Conservation (phyloP, 2,888 invertebrate species). For the Heliconius sara region DNA sequence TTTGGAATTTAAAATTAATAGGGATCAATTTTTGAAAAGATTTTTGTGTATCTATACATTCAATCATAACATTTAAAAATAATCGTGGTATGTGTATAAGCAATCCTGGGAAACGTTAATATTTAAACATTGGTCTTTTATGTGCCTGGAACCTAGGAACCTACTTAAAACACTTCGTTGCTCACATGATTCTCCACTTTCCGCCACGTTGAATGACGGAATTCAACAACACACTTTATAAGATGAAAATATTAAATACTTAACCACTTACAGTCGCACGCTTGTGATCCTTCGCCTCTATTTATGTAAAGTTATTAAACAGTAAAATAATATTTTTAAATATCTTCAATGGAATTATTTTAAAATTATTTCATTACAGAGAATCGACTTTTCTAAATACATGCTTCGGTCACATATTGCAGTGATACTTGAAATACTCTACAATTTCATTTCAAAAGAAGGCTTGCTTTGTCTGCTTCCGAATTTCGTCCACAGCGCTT, state of each 20-base stretch:
- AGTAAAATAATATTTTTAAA: neutral
- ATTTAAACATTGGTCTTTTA: too few species aligned
- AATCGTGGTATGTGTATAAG: too few species aligned
- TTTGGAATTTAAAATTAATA: too few species aligned
- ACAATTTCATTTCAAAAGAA: slow-evolving; percentile 43
- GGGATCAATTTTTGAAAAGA: too few species aligned
- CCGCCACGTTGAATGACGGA: neutral
- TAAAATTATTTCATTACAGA: slow-evolving; percentile 18
- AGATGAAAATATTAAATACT: neutral
- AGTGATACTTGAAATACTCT: slow-evolving; percentile 33
- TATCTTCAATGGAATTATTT: neutral
- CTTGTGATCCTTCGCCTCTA: neutral
- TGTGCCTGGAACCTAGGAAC: neutral
- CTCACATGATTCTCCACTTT: neutral
- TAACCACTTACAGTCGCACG: neutral
- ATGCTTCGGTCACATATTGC: slow-evolving; percentile 19
- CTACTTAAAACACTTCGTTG: too few species aligned
- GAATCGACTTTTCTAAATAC: slow-evolving; percentile 15
- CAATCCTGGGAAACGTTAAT: too few species aligned
- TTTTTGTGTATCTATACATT: too few species aligned
- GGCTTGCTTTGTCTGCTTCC: slow-evolving; percentile 39
- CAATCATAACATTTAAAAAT: too few species aligned
- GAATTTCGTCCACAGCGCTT: slow-evolving; percentile 41
- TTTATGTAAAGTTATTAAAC: neutral
- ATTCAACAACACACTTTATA: too few species aligned